Percentiles rank a stretch among this genome's conserved stretches.
phyloP scores from a whole-genome alignment of 2,113 vertebrate genomes.

The Amphiprion percula region DNA sequence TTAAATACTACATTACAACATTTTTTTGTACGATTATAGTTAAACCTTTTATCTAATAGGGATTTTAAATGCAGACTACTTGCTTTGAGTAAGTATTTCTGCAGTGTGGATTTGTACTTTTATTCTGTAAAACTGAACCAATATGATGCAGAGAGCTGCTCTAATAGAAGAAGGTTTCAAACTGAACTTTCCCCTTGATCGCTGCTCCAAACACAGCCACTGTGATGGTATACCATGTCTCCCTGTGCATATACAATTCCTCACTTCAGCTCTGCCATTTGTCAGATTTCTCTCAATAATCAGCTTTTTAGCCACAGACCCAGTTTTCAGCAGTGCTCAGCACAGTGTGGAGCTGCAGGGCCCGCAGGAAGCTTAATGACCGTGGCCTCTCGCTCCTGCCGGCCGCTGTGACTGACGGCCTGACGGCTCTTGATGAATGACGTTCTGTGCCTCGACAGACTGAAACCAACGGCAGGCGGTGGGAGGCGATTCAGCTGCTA shows the following conservation, averaged over 20 bases:
- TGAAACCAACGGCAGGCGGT: conserved; percentile 52
- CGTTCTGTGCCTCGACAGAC: conserved; percentile 49
- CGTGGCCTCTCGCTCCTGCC: conserved; percentile 46
- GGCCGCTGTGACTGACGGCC: conserved; percentile 59
- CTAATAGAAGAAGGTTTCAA: neutral
- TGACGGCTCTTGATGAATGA: conserved; percentile 69
- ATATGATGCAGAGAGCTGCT: neutral
- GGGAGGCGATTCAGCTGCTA: conserved; percentile 63
- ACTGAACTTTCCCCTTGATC: neutral
- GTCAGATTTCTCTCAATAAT: conserved; percentile 39
- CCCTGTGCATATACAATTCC: neutral
- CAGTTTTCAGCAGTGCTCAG: conserved; percentile 42
- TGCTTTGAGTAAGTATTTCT: neutral
- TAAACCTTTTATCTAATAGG: neutral
- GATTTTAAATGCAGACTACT: neutral
- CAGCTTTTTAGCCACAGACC: conserved; percentile 29
- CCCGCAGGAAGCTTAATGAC: conserved; percentile 57
- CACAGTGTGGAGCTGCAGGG: conserved; percentile 33
- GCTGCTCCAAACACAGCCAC: neutral
- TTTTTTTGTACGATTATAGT: neutral
- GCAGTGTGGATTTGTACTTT: neutral
- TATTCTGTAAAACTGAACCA: neutral
- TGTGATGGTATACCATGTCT: conserved; percentile 6
- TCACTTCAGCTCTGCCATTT: conserved; percentile 18
- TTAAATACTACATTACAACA: too few relatives aligned